Evolutionary conservation across 2,888 invertebrate genomes (phyloP).

Genomic region (Noctua janthe): DNA sequence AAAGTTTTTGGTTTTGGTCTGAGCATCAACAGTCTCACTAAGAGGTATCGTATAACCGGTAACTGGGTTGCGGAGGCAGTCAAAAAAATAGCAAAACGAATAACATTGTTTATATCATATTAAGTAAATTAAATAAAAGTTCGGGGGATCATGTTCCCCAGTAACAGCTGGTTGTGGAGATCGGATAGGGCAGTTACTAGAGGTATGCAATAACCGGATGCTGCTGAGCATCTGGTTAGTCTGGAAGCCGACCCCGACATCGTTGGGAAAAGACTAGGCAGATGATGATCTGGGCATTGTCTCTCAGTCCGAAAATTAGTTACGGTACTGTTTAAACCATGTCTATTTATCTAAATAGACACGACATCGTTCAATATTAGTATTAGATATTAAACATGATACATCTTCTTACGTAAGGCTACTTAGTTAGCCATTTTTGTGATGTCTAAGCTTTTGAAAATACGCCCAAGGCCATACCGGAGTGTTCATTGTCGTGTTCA

Average conservation of each 20-base stretch:
- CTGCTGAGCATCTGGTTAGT: no score
- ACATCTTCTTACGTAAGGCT: slow-evolving; percentile 43
- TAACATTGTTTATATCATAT: no score
- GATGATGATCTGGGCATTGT: neutral
- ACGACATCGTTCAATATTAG: slow-evolving; percentile 28
- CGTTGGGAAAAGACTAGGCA: no score
- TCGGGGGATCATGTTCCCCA: no score
- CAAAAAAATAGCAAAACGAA: no score
- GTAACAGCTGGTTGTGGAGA: no score
- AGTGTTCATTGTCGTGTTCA: slow-evolving; percentile 46
- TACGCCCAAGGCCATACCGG: slow-evolving; percentile 43
- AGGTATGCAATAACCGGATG: no score
- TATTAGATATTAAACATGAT: slow-evolving; percentile 23
- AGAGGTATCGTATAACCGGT: neutral
- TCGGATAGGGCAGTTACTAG: no score
- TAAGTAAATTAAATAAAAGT: no score
- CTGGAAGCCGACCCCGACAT: no score
- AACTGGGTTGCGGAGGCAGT: neutral
- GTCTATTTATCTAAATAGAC: neutral
- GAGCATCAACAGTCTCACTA: neutral
- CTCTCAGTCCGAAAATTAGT: neutral
- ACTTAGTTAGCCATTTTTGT: slow-evolving; percentile 29
- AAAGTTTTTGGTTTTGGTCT: neutral
- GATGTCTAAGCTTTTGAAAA: slow-evolving; percentile 30
- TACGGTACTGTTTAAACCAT: neutral